Conservation (phyloP, 2,113 vertebrate genomes). For the Rutilus rutilus region DNA sequence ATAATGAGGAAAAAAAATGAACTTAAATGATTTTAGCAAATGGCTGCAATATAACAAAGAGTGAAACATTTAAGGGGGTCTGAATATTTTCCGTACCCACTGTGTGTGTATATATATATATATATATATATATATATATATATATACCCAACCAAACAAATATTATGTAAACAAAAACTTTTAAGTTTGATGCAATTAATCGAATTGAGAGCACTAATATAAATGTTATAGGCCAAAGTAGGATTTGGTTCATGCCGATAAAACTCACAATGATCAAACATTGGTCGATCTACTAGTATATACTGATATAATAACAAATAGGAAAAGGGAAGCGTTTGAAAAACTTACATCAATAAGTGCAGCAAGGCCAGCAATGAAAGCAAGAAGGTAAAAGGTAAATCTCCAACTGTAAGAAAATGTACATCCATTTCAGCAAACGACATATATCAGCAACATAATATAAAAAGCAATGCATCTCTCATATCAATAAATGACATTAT, state of each 20-base stretch:
- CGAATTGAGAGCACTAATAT: too few species aligned
- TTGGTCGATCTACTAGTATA: not conserved
- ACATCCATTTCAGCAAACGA: slow-evolving; percentile 11
- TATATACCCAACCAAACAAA: too few species aligned
- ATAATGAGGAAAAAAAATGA: too few species aligned
- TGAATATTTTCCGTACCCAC: too few species aligned
- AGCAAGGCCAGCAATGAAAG: slow-evolving; percentile 93
- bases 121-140: too few species aligned
- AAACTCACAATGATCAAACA: not conserved
- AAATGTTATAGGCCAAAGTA: not conserved
- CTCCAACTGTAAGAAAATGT: slow-evolving; percentile 86
- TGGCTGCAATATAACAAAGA: too few species aligned
- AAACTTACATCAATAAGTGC: slow-evolving; percentile 90
- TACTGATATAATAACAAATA: not conserved
- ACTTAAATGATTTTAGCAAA: too few species aligned
- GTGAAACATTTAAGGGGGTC: too few species aligned
- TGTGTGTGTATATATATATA: too few species aligned
- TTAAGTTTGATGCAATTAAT: too few species aligned
- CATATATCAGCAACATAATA: not conserved
- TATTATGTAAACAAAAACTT: too few species aligned
- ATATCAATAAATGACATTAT: not conserved
- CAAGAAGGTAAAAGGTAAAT: slow-evolving; percentile 96
- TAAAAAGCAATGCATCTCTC: not conserved
- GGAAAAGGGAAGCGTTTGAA: not conserved
- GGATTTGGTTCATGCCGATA: not conserved